Evolutionary conservation across 2,797 vertebrate genomes (phyloP).

Genomic region (Clarias laeviceps): DNA sequence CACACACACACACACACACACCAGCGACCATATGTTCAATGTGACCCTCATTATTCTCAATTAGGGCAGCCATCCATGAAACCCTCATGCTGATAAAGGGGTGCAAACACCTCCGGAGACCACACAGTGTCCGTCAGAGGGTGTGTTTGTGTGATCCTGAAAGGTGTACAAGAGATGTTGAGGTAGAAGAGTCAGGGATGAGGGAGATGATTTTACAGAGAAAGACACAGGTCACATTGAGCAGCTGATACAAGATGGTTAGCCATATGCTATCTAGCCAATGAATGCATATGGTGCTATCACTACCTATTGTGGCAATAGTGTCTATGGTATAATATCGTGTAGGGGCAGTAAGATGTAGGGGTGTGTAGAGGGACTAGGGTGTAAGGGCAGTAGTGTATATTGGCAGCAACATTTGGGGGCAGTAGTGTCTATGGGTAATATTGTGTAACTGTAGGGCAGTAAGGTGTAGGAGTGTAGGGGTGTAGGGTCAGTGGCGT

Average conservation of each 20-base stretch:
- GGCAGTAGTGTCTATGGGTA: neutral
- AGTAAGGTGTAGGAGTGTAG: too few species aligned
- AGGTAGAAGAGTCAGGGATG: conserved; percentile 56
- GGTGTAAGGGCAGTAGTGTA: neutral
- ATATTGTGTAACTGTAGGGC: too few species aligned
- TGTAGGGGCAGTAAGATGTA: neutral
- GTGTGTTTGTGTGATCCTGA: conserved; percentile 65
- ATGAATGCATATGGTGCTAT: conserved; percentile 42
- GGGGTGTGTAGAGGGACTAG: neutral
- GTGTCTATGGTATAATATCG: neutral
- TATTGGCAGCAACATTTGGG: too few species aligned
- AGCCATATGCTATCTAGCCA: conserved; percentile 69
- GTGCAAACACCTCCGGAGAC: conserved; percentile 75
- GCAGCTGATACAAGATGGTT: conserved; percentile 70
- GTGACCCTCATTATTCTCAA: conserved; percentile 90
- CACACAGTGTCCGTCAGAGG: conserved; percentile 46
- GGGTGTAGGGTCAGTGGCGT: too few species aligned
- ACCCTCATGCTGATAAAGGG: conserved; percentile 82
- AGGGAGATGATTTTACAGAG: conserved; percentile 75
- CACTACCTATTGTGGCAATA: neutral
- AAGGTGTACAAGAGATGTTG: conserved; percentile 64
- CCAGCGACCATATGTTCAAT: conserved; percentile 88
- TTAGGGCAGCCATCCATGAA: conserved; percentile 87
- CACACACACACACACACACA: conserved; percentile 42
- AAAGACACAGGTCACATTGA: conserved; percentile 82